Evolutionary conservation across 2,113 vertebrate species (phyloP), one percentile per base, ranked within the genome.

Genomic region (Gymnorhina tibicen): DNA sequence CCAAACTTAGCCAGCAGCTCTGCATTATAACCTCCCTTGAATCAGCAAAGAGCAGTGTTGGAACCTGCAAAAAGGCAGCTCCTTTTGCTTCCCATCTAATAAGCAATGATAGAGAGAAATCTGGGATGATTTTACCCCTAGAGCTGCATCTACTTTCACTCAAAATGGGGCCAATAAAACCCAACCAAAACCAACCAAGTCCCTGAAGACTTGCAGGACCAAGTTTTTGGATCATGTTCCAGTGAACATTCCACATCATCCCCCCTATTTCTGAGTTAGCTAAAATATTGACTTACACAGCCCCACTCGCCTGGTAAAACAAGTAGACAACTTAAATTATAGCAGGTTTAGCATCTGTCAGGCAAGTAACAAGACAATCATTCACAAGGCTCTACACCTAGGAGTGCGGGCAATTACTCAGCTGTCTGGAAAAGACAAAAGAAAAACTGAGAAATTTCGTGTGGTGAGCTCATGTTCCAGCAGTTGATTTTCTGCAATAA

Each of bases 271-370:
- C 58, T 84, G 82, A 1, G 2, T 73, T 85, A 89, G 60, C 37
- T 92, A 46, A 75, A 41, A 78, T 86, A 55, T 47, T 85, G 81
- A 92, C 79, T 86, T 70, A 93, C 16, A 15, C 72, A 89, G 42
- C 47, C 33, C 30, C 46, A 59, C 42, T 91, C 0, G 12, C 56
- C 42, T 52, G 63, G 52, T 91, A 84, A 92, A 93, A 84, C 39
- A 70, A 95, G 86, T 5, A 88, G 95, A 91, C 88, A 95, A 56
- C 70, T 91, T 93, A 94, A 96, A 91, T 95, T 93, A 93, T 89
- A 92, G 84, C 89, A 93, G 87, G 69, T 95, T 93, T 92, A 94
- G 49, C 69, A 92, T 90, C 68, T 95, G 95, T 91, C 95, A 96
- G 78, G 50, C 42, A 80, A 96, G 56, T 46, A 94, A 96, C 82